A percentile compares a stretch with the other conserved stretches of the same genome.
Evolutionary conservation across 2,113 vertebrate species (phyloP).

Genomic region (Xiphorhynchus elegans): DNA sequence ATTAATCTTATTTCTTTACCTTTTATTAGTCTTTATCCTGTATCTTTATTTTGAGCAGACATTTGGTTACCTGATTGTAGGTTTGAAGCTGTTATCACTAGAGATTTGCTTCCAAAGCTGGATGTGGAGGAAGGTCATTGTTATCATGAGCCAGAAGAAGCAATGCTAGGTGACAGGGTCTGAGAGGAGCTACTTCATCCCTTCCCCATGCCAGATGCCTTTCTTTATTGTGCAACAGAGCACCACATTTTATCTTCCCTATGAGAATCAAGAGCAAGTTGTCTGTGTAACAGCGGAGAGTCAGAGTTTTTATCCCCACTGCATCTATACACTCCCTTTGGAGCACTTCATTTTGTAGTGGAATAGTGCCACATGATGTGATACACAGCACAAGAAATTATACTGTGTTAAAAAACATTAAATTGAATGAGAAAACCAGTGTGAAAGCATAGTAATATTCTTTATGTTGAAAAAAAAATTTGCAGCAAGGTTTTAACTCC

Average conservation of each 20-base stretch:
- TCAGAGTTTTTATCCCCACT: not conserved
- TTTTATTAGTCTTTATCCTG: not conserved
- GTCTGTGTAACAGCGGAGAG: not conserved
- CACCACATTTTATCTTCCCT: not conserved
- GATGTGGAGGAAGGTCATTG: not conserved
- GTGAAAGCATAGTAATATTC: not conserved
- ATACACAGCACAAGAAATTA: not conserved
- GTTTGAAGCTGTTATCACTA: not conserved
- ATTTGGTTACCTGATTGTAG: not conserved
- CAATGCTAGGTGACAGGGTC: not conserved
- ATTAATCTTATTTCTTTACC: not conserved
- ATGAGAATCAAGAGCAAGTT: not conserved
- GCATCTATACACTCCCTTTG: rapidly evolving
- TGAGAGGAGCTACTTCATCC: not conserved
- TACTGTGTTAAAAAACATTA: not conserved
- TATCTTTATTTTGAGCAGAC: not conserved
- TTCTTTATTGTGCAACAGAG: not conserved
- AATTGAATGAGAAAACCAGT: not conserved
- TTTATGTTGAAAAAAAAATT: not conserved
- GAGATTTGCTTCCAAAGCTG: not conserved
- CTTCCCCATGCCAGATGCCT: not conserved
- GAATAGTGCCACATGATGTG: not conserved
- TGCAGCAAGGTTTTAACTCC: not conserved
- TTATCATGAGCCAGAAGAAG: not conserved
- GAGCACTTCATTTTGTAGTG: not conserved